Evolutionary conservation across 2,888 invertebrate genomes (phyloP), one percentile per base, ranked within the genome.

Genomic region (Pocota personata): DNA sequence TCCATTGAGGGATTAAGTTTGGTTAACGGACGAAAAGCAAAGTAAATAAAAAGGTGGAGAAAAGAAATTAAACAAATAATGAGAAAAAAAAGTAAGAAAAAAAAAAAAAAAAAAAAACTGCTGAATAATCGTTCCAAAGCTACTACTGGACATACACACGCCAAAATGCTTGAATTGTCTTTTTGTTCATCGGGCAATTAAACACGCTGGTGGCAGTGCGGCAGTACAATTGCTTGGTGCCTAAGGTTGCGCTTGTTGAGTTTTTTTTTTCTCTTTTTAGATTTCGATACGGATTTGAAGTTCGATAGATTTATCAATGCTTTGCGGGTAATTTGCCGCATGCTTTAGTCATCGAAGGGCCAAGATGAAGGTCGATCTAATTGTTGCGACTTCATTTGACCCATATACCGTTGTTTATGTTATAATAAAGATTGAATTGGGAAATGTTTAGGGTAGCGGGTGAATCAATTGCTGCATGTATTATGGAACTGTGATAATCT

Each of bases 1-100:
- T 66, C 76, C 76, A 76, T 76, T 66, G 76, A 55, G 52, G 75
- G 75, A 75, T 55, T 64, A 73, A 30, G 12, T 24, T 62, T 21
- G 37, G 50, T 24, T 19, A 35, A 7, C 30, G 14, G 43, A 55
- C 46, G 37, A 66, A 57, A 66, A 66, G 57, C 66, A 55, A 76
- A 66, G 48, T 16, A 66, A 76, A 66, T 66, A 76, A 66, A 66
- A 76, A 76, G 57, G 35, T 14, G 55, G 57, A 66, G 57, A 76
- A 66, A 76, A 76, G 21, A 66, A 66, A 27, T 64, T 46, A 57
- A 66, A 46, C 48, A 75, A 75, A 66, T 55, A 50, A 14, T 16
- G 21, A 8, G n/a, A 40, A 3, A 12, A 24, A 16, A 35, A 16
- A 27, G 58, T 3, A 27, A 71, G 27, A 71, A 37, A 60, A 30